Base-by-base conservation (phyloP, 2,888 invertebrate species). In the Anthophora plumipes region DNA sequence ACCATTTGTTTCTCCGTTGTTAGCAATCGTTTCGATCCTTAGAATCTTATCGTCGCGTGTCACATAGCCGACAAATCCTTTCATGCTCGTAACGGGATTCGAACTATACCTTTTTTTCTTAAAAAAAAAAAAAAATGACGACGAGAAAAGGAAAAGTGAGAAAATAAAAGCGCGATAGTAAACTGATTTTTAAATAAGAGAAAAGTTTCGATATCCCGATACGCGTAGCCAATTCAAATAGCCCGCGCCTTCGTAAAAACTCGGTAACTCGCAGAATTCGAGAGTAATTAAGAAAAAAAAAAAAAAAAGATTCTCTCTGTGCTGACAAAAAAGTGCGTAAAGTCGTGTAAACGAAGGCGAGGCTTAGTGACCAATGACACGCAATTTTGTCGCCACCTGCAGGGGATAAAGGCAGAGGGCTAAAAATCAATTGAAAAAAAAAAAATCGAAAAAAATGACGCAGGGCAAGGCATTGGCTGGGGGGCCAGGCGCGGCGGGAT, bases 391-490 rank as follows among this genome's bases (percentile, higher is more conserved):
- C 90, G 88, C 88, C 86, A 86, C 87, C 80, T 84, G 89, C 89
- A 85, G 88, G 89, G 87, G 78, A 89, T 90, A 85, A 88, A 90
- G 85, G 89, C 88, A 86, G 89, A 89, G 88, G 86, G 90, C 77
- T 91, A 88, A 88, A 90, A 89, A 90, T 85, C 75, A 88, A 85
- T 79, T 82, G 77, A 72, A 83, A 84, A 85, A 75, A 82, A 84
- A 88, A 87, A 75, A 60, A 77, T 60, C 71, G 86, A 87, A 90
- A 64, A 66, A 77, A 74, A 78, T 91, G 91, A 92, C 91, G 91
- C 92, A 93, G 93, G 93, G 93, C 90, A 93, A 93, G 89, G 88
- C 92, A 90, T 90, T 93, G 92, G 88, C 92, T 87, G 92, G 93
- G 89, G 91, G 93, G 90, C 90, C 92, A 86, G 93, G 92, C 79